Evolutionary conservation across 2,888 invertebrate species (phyloP).

Genomic region (Octonoba sinensis): DNA sequence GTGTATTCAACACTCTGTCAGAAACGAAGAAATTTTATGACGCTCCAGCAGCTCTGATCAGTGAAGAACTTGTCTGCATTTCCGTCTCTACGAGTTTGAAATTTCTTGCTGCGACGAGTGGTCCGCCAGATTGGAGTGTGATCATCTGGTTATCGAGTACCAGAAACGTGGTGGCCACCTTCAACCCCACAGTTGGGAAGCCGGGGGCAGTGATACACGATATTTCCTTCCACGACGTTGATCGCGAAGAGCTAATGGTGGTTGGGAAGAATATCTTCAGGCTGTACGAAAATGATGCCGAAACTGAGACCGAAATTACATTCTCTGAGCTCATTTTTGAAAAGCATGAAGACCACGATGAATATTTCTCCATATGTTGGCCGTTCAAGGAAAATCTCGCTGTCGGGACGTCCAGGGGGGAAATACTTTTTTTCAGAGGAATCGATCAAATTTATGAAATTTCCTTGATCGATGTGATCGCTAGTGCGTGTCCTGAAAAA

Average conservation of each 20-base stretch:
- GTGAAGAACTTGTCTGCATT: slow-evolving; percentile 7
- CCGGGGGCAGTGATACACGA: neutral
- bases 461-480: neutral
- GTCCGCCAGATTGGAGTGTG: slow-evolving; percentile 30
- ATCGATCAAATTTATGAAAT: slow-evolving; percentile 32
- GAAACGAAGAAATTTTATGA: slow-evolving; percentile 21
- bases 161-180: slow-evolving; percentile 5
- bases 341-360: slow-evolving; percentile 28
- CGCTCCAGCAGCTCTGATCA: neutral
- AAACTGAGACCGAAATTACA: neutral
- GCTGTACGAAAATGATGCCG: slow-evolving; percentile 10
- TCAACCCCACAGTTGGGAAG: slow-evolving; percentile 13
- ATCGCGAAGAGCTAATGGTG: slow-evolving; percentile 28
- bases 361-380: slow-evolving; percentile 29
- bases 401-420: slow-evolving; percentile 20
- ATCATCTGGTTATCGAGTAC: slow-evolving; percentile 39
- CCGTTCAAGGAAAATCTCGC: slow-evolving; percentile 49
- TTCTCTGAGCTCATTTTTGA: slow-evolving; percentile 35
- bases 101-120: slow-evolving; percentile 32
- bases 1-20: slow-evolving; percentile 26
- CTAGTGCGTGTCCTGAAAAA: neutral
- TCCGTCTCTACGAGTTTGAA: slow-evolving; percentile 28
- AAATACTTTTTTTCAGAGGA: slow-evolving; percentile 41
- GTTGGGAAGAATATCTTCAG: slow-evolving; percentile 35
- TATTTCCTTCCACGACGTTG: slow-evolving; percentile 36